These are phyloP conservation scores for Calephelis virginiensis DNA, from an alignment of 1,140 invertebrate genomes.

Conservation along the genomic window DNA sequence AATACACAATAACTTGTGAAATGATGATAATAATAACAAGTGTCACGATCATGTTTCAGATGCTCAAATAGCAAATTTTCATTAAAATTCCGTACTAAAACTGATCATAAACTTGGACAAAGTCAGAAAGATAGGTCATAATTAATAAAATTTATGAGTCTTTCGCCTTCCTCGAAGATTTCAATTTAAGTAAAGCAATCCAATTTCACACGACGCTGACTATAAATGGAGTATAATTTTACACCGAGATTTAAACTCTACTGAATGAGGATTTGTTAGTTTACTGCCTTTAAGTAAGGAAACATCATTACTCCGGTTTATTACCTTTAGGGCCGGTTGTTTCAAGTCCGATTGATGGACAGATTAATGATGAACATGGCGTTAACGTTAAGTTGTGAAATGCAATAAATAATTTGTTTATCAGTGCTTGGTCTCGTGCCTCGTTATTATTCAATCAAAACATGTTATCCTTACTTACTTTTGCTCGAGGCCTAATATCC, in stretches of 20 bases:
- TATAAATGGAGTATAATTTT: conserved; percentile 52
- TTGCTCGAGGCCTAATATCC: too few relatives aligned
- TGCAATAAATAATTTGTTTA: too few relatives aligned
- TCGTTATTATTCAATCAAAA: too few relatives aligned
- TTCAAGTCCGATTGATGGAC: too few relatives aligned
- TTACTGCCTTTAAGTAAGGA: conserved; percentile 11
- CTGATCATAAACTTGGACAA: conserved; percentile 8
- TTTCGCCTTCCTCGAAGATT: conserved; percentile 29
- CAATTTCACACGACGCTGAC: conserved; percentile 53
- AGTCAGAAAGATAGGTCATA: conserved; percentile 16
- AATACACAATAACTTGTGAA: too few relatives aligned
- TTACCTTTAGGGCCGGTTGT: too few relatives aligned
- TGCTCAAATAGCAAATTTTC: background rate
- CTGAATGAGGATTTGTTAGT: conserved; percentile 31
- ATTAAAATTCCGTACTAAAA: conserved; percentile 6
- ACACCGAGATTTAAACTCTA: conserved; percentile 41
- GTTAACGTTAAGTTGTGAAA: too few relatives aligned
- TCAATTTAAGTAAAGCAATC: conserved; percentile 55
- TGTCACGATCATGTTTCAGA: too few relatives aligned
- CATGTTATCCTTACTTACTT: too few relatives aligned
- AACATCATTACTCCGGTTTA: background rate
- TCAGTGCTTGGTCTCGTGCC: too few relatives aligned
- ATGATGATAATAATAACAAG: too few relatives aligned
- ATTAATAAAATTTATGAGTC: conserved; percentile 15
- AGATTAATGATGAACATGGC: too few relatives aligned